Evolutionary conservation across 2,888 invertebrate genomes (phyloP).

Genomic region (Amiota communis): DNA sequence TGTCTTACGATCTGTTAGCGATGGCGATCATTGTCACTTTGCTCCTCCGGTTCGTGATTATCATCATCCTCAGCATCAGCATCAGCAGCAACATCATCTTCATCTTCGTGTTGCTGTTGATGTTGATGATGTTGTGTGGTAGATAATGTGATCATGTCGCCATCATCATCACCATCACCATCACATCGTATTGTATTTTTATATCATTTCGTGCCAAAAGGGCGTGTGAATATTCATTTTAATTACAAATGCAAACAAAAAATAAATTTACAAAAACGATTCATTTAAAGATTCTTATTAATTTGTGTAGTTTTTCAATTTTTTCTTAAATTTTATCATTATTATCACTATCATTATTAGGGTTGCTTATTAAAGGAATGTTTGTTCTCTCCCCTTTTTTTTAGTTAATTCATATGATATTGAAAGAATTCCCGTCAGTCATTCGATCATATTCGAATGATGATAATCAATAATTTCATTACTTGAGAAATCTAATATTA

Average conservation of each 20-base stretch:
- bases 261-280: conserved; percentile 37
- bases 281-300: conserved; percentile 11
- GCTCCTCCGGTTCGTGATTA: background rate
- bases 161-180: conserved; percentile 40
- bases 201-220: conserved; percentile 56
- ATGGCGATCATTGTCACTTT: conserved; percentile 32
- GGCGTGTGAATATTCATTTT: conserved; percentile 58
- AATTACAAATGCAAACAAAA: conserved; percentile 11
- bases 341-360: too few relatives aligned
- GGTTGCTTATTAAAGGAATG: too few relatives aligned
- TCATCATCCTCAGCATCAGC: background rate
- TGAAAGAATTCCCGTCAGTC: too few relatives aligned
- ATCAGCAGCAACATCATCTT: background rate
- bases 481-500: too few relatives aligned
- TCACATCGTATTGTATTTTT: conserved; percentile 13
- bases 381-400: too few relatives aligned
- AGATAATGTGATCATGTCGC: conserved; percentile 31
- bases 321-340: too few relatives aligned
- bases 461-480: too few relatives aligned
- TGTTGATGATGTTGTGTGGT: conserved; percentile 24
- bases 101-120: background rate
- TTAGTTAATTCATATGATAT: too few relatives aligned
- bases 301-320: conserved; percentile 7
- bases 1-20: conserved; percentile 32
- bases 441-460: too few relatives aligned